These are phyloP conservation scores for Melanostoma scalare DNA, from an alignment of 2,888 invertebrate species.

Conservation along the genomic window DNA sequence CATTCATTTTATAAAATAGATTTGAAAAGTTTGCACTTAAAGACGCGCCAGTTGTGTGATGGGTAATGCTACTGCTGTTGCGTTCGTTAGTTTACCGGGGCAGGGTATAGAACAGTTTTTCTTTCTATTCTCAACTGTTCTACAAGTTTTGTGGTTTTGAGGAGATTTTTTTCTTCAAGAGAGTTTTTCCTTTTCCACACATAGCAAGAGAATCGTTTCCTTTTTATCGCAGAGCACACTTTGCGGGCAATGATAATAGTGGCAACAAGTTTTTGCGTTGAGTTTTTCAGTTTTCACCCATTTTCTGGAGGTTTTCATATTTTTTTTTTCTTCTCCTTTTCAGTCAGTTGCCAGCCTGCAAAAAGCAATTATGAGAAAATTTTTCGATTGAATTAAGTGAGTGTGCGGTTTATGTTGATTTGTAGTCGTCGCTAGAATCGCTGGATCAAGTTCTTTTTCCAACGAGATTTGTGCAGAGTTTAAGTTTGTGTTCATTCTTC, in stretches of 20 bases:
- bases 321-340: not conserved
- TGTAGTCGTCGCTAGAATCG: slow-evolving; percentile 37
- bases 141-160: slow-evolving; percentile 39
- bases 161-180: slow-evolving; percentile 37
- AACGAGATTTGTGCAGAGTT: slow-evolving; percentile 24
- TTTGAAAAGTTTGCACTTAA: slow-evolving; percentile 71
- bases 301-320: not conserved
- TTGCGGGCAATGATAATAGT: slow-evolving; percentile 68
- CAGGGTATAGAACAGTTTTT: slow-evolving; percentile 10
- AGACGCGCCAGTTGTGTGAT: slow-evolving; percentile 58
- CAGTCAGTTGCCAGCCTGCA: slow-evolving; percentile 12
- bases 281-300: slow-evolving; percentile 17
- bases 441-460: slow-evolving; percentile 35
- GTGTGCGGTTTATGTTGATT: slow-evolving; percentile 63
- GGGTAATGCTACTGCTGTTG: slow-evolving; percentile 34
- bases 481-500: slow-evolving; percentile 5
- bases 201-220: slow-evolving; percentile 43
- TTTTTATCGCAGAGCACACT: slow-evolving; percentile 62
- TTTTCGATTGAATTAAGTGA: slow-evolving; percentile 71
- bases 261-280: slow-evolving; percentile 64
- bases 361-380: slow-evolving; percentile 71
- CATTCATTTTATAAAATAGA: slow-evolving; percentile 70
- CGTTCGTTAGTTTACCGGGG: slow-evolving; percentile 1
- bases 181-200: slow-evolving; percentile 19
- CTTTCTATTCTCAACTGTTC: slow-evolving; percentile 4